Conservation (phyloP, 53 echinoderm and acorn worm species). For the Pentamera pediparva region DNA sequence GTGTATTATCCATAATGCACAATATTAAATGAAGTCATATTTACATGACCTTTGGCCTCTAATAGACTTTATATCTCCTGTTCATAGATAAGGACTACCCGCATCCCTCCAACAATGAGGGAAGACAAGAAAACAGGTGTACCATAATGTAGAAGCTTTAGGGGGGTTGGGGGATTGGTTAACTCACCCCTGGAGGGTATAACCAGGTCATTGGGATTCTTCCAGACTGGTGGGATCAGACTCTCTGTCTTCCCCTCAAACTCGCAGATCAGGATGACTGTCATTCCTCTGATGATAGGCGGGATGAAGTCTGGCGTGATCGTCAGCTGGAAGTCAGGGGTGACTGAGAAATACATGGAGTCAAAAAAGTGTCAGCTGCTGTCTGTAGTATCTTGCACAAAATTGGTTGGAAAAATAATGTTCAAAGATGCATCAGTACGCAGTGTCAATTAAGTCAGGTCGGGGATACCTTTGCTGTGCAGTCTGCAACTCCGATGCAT, state of each 20-base stretch:
- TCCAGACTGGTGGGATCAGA: conserved; percentile 8
- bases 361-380: background rate
- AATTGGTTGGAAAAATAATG: background rate
- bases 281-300: background rate
- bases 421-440: background rate
- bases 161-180: too few relatives aligned
- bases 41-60: too few relatives aligned
- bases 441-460: background rate
- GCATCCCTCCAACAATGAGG: too few relatives aligned
- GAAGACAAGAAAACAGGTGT: too few relatives aligned
- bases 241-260: background rate
- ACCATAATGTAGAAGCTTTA: too few relatives aligned
- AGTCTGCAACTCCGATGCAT: too few relatives aligned
- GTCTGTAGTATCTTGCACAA: background rate
- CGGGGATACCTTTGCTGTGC: too few relatives aligned
- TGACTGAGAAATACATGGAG: background rate
- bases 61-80: too few relatives aligned
- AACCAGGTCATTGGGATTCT: background rate
- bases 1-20: too few relatives aligned
- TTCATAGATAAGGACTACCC: too few relatives aligned
- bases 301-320: background rate
- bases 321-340: background rate
- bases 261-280: background rate
- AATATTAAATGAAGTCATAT: too few relatives aligned
- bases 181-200: background rate